phyloP scores from a whole-genome alignment of 2,797 vertebrate genomes.

The Rhinella marina region DNA sequence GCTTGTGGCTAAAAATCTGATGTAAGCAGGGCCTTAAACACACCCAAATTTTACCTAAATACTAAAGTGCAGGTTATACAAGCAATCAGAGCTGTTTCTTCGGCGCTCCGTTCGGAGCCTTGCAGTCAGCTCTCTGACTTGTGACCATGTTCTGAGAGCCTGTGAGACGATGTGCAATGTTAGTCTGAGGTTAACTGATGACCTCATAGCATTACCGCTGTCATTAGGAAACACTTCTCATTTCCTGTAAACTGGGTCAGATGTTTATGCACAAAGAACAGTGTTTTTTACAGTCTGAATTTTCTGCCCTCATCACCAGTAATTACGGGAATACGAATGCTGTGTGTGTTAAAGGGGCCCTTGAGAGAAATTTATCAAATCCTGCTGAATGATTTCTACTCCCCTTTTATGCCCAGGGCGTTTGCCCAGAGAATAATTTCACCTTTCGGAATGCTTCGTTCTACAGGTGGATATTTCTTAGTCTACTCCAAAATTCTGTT shows the following conservation, averaged over 20 bases:
- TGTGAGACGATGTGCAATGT: neutral
- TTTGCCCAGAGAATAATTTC: neutral
- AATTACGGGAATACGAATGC: neutral
- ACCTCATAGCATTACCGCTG: conserved; percentile 16
- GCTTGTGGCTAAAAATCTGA: no score
- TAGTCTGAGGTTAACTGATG: neutral
- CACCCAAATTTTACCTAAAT: no score
- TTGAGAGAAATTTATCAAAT: neutral
- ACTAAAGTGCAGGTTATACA: no score
- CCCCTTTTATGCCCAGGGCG: no score
- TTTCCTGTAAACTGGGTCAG: conserved; percentile 34
- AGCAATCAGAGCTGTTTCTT: no score
- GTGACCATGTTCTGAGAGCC: neutral
- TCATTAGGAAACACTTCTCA: neutral
- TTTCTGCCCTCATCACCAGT: no score
- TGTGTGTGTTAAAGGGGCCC: neutral
- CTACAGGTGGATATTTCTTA: no score
- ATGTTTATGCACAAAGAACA: neutral
- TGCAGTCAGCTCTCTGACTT: neutral
- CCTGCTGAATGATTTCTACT: neutral
- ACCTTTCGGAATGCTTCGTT: neutral
- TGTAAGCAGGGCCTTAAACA: no score
- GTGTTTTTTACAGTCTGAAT: conserved; percentile 4
- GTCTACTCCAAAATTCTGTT: no score
- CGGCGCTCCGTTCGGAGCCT: no score